phyloP scores from a whole-genome alignment of 1,140 invertebrate species.

The Plodia interpunctella region DNA sequence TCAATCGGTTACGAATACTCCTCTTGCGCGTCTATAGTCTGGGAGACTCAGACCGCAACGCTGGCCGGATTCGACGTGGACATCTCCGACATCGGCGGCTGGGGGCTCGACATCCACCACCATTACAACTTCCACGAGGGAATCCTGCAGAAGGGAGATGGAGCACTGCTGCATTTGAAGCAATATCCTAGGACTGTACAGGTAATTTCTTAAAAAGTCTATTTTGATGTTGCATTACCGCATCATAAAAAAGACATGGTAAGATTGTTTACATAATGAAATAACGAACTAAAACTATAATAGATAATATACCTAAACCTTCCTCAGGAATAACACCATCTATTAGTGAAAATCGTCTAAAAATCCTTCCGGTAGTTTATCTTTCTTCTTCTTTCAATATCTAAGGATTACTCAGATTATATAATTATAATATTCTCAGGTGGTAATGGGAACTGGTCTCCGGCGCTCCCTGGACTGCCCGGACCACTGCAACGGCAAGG shows the following conservation, averaged over 20 bases:
- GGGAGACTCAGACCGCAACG: conserved; percentile 95
- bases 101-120: conserved; percentile 98
- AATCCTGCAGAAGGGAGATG: conserved; percentile 97
- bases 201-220: too few relatives aligned
- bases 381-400: too few relatives aligned
- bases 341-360: too few relatives aligned
- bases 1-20: conserved; percentile 97
- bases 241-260: too few relatives aligned
- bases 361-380: too few relatives aligned
- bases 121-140: conserved; percentile 99
- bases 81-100: conserved; percentile 97
- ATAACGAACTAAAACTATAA: too few relatives aligned
- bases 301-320: too few relatives aligned
- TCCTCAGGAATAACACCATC: too few relatives aligned
- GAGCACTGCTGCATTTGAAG: conserved; percentile 94
- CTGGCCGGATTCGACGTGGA: conserved; percentile 98
- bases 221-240: too few relatives aligned
- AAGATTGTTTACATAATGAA: too few relatives aligned
- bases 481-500: conserved; percentile 89
- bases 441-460: conserved; percentile 96
- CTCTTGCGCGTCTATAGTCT: conserved; percentile 90
- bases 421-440: too few relatives aligned
- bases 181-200: conserved; percentile 93
- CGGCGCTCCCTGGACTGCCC: conserved; percentile 86
- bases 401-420: too few relatives aligned